phyloP scores from a whole-genome alignment of 2,888 invertebrate genomes.

The Disparrhopalites patrizii region DNA sequence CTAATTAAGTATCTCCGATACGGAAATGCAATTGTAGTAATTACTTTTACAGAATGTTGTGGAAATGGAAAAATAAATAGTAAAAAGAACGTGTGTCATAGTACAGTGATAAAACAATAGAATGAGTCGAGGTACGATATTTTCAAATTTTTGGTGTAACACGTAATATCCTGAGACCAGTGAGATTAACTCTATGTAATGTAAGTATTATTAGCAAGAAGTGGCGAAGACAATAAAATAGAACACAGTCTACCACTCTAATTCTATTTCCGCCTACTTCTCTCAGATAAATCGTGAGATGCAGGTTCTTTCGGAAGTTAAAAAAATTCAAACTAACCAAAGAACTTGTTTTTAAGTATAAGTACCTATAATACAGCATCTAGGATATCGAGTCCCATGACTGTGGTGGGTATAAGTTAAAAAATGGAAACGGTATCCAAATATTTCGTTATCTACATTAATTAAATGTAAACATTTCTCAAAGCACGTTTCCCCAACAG shows the following conservation, averaged over 20 bases:
- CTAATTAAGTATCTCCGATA: not conserved
- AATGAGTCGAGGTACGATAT: too few species aligned
- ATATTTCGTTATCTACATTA: too few species aligned
- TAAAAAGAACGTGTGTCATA: not conserved
- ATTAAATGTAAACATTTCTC: too few species aligned
- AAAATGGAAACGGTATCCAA: too few species aligned
- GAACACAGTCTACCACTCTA: constrained; percentile 16
- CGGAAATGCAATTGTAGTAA: not conserved
- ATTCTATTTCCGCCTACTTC: not conserved
- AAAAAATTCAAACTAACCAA: constrained; percentile 7
- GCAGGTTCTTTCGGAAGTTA: not conserved
- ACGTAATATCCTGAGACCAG: constrained; percentile 9
- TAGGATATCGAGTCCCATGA: not conserved
- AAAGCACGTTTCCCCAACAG: too few species aligned
- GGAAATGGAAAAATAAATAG: not conserved
- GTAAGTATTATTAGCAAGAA: not conserved
- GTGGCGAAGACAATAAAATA: not conserved
- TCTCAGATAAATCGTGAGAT: constrained; percentile 5
- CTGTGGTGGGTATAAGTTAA: too few species aligned
- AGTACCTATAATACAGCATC: not conserved
- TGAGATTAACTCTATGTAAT: constrained; percentile 4
- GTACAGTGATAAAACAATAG: not conserved
- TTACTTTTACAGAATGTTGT: not conserved
- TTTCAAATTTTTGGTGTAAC: constrained; percentile 6
- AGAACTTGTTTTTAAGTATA: not conserved